Percentiles rank a stretch among this genome's conserved stretches.
Evolutionary conservation across 2,888 invertebrate genomes (phyloP).

Genomic region (Melieria crassipennis): DNA sequence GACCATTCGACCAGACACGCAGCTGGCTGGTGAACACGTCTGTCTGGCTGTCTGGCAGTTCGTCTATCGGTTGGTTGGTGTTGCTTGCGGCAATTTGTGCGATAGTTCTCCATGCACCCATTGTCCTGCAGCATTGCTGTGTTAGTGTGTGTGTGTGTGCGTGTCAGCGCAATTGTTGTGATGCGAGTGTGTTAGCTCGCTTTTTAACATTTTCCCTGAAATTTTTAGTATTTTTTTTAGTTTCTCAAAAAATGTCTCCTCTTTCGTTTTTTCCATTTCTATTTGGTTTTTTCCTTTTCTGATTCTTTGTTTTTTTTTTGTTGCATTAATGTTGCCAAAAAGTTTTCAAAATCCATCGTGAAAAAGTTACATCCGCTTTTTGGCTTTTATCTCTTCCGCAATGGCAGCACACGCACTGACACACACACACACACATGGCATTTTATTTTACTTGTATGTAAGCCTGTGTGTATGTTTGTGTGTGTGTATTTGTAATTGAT

Average conservation of each 20-base stretch:
- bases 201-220: slow-evolving; percentile 7
- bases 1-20: too few relatives aligned
- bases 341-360: slow-evolving; percentile 28
- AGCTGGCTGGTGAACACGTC: too few relatives aligned
- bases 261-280: not conserved
- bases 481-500: slow-evolving; percentile 42
- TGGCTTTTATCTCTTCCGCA: slow-evolving; percentile 30
- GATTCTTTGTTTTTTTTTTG: not conserved
- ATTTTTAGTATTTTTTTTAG: too few relatives aligned
- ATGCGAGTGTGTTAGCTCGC: slow-evolving; percentile 2
- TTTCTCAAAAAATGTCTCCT: not conserved
- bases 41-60: too few relatives aligned
- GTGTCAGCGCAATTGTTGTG: slow-evolving; percentile 19
- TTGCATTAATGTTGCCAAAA: slow-evolving; percentile 23
- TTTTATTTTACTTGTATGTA: not conserved
- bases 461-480: slow-evolving; percentile 15
- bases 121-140: too few relatives aligned
- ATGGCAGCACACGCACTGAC: slow-evolving; percentile 1
- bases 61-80: too few relatives aligned
- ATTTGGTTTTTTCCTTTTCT: not conserved
- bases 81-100: too few relatives aligned
- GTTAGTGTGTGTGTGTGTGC: not conserved
- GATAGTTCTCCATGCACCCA: too few relatives aligned
- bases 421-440: not conserved
- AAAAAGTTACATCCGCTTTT: slow-evolving; percentile 34